Percentiles rank a stretch among this genome's conserved stretches.
phyloP scores from a whole-genome alignment of 2,888 invertebrate species.

The Trichogramma evanescens region DNA sequence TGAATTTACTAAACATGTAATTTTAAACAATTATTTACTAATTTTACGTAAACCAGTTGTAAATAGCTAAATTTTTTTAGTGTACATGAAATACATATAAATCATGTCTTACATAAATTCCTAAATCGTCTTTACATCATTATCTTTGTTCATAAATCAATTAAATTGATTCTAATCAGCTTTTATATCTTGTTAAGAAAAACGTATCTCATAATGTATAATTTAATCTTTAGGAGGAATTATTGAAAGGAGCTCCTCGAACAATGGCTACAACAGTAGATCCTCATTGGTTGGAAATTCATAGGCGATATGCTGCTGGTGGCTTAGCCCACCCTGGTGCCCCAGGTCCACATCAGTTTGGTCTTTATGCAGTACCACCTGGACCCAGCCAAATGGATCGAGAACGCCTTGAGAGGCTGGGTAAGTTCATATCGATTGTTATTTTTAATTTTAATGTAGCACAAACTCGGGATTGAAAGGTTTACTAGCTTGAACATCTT shows the following conservation, averaged over 20 bases:
- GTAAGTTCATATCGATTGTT: slow-evolving; percentile 48
- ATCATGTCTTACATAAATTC: no score
- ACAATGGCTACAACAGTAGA: slow-evolving; percentile 55
- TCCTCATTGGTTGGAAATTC: slow-evolving; percentile 84
- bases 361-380: slow-evolving; percentile 64
- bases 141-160: no score
- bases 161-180: no score
- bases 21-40: no score
- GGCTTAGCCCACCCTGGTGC: slow-evolving; percentile 45
- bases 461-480: no score
- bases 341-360: slow-evolving; percentile 59
- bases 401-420: slow-evolving; percentile 77
- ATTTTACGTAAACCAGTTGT: no score
- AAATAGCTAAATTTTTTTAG: no score
- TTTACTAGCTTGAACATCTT: no score
- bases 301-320: slow-evolving; percentile 59
- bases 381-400: slow-evolving; percentile 79
- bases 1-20: no score
- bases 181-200: background rate
- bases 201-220: background rate
- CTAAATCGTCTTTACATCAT: no score
- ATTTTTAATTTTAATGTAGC: no score
- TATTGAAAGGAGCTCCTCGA: slow-evolving; percentile 63
- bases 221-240: slow-evolving; percentile 57
- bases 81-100: no score